phyloP scores from a whole-genome alignment of 2,888 invertebrate genomes.

The Agrochola litura region DNA sequence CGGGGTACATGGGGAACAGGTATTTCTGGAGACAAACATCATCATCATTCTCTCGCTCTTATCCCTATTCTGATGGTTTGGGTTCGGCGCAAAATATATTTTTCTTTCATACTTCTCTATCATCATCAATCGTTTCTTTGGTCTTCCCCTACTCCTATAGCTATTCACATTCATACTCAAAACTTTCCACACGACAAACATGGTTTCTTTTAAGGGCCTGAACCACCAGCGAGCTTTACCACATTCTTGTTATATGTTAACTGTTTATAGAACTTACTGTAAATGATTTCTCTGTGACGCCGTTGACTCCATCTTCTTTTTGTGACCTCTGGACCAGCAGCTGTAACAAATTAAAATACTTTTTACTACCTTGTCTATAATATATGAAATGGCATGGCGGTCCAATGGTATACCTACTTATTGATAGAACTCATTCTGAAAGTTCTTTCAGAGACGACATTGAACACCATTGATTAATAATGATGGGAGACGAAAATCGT shows the following conservation, averaged over 20 bases:
- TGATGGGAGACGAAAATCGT: neutral
- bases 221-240: neutral
- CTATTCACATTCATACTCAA: neutral
- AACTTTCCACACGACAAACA: slow-evolving; percentile 7
- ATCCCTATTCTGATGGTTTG: neutral
- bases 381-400: neutral
- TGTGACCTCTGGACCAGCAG: slow-evolving; percentile 93
- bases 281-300: slow-evolving; percentile 93
- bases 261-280: slow-evolving; percentile 83
- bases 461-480: neutral
- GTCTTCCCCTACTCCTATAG: neutral
- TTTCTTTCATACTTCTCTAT: neutral
- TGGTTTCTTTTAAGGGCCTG: neutral
- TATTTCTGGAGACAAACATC: slow-evolving; percentile 89
- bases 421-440: neutral
- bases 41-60: neutral
- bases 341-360: slow-evolving; percentile 84
- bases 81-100: neutral
- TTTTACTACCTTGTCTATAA: neutral
- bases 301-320: slow-evolving; percentile 93
- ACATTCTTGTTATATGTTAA: too few relatives aligned
- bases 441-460: neutral
- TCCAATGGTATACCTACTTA: neutral
- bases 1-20: slow-evolving; percentile 94
- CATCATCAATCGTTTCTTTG: neutral